Percentiles rank a stretch among this genome's conserved stretches.
These are phyloP conservation scores for Napeogenes sylphis DNA, from an alignment of 2,888 invertebrate species.

Conservation along the genomic window DNA sequence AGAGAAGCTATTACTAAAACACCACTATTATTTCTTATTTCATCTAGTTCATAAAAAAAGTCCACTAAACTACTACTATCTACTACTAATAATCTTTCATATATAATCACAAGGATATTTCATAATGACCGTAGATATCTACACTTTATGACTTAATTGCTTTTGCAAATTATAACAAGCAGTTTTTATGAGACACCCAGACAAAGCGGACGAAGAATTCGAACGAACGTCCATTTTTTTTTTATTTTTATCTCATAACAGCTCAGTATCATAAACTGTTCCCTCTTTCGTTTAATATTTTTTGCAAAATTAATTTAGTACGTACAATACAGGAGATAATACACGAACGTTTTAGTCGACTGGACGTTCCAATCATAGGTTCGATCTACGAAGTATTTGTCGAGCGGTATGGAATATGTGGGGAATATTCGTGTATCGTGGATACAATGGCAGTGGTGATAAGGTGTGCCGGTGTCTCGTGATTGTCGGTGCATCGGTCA, in stretches of 20 bases:
- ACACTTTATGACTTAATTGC: conserved; percentile 74
- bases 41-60: no score
- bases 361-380: conserved; percentile 53
- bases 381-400: conserved; percentile 59
- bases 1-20: no score
- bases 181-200: conserved; percentile 63
- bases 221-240: conserved; percentile 41
- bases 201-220: conserved; percentile 52
- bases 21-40: no score
- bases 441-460: conserved; percentile 57
- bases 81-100: no score
- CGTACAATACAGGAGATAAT: no score
- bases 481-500: conserved; percentile 57
- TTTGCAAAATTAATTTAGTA: conserved; percentile 38
- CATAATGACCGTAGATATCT: conserved; percentile 66
- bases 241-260: conserved; percentile 63
- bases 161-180: conserved; percentile 71
- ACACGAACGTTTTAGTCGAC: no score
- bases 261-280: conserved; percentile 51
- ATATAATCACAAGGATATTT: conserved; percentile 36
- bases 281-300: conserved; percentile 40
- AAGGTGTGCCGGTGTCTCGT: conserved; percentile 43
- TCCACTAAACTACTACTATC: no score
- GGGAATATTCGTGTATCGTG: conserved; percentile 41
- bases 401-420: conserved; percentile 57